Percentiles rank a stretch among this genome's conserved stretches.
phyloP scores from a whole-genome alignment of 37 sponge, comb jelly and placozoan genomes.

The Petrosia ficiformis region DNA sequence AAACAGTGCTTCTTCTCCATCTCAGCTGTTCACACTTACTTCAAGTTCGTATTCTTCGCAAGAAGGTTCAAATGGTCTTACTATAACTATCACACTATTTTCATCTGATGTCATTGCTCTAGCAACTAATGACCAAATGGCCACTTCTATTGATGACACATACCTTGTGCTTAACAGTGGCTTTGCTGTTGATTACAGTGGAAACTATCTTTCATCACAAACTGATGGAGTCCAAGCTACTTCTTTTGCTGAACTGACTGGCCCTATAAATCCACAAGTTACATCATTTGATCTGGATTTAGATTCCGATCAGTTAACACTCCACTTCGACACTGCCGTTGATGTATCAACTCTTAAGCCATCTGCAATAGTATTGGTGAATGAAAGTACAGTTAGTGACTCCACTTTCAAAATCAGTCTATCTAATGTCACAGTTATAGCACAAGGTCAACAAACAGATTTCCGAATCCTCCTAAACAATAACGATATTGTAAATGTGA shows the following conservation, averaged over 20 bases:
- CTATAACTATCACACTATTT: background rate
- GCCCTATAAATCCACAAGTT: constrained; percentile 4
- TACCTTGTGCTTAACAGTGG: background rate
- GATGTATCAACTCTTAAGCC: constrained; percentile 5
- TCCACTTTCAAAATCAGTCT: background rate
- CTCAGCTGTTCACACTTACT: constrained; percentile 2
- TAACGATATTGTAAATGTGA: constrained; percentile 16
- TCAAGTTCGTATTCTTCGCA: background rate
- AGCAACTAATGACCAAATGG: constrained; percentile 8
- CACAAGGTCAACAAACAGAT: background rate
- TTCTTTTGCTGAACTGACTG: background rate
- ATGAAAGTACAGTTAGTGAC: background rate
- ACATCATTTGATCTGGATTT: constrained; percentile 40
- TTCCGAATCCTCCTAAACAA: constrained; percentile 6
- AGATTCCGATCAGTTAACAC: constrained; percentile 17
- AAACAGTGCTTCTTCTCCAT: constrained; percentile 6
- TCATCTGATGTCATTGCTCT: constrained; percentile 13
- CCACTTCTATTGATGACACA: constrained; percentile 8
- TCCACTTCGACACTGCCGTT: constrained; percentile 18
- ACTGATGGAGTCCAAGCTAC: background rate
- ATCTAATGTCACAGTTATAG: background rate
- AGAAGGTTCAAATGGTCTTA: background rate
- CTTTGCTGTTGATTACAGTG: constrained; percentile 14
- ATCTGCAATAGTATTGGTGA: constrained; percentile 8
- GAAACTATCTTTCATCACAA: background rate